Evolutionary conservation across 2,888 invertebrate genomes (phyloP).

Genomic region (Geophilus truncorum): DNA sequence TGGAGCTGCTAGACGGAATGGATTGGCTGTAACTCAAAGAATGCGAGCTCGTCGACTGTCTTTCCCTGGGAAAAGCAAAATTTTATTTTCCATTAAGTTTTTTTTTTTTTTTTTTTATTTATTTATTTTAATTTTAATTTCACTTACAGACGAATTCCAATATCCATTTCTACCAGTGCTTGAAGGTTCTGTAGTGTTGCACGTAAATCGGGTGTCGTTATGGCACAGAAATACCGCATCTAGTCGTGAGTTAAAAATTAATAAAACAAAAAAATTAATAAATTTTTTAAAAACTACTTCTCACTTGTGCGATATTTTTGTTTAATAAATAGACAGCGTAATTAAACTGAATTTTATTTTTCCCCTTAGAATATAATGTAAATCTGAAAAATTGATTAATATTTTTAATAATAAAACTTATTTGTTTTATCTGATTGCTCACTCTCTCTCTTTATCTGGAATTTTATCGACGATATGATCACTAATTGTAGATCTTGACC

Average conservation of each 20-base stretch:
- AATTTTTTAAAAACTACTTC: neutral
- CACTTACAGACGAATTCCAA: constrained; percentile 19
- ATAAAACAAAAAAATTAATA: neutral
- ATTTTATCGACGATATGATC: constrained; percentile 69
- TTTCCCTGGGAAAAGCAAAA: neutral
- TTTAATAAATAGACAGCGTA: constrained; percentile 88
- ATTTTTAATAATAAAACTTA: constrained; percentile 42
- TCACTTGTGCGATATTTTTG: constrained; percentile 81
- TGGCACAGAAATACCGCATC: constrained; percentile 68
- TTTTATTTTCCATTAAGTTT: neutral
- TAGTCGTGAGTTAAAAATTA: constrained; percentile 37
- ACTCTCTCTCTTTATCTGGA: constrained; percentile 56
- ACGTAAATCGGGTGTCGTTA: constrained; percentile 67
- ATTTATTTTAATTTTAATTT: neutral
- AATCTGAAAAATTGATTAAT: constrained; percentile 58
- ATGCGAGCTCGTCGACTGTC: neutral
- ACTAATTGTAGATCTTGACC: constrained; percentile 73
- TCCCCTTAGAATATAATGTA: constrained; percentile 72
- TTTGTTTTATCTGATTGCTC: constrained; percentile 53
- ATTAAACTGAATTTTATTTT: constrained; percentile 71
- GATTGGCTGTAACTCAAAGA: neutral
- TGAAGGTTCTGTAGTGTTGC: constrained; percentile 71
- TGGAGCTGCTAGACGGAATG: neutral
- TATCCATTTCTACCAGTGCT: constrained; percentile 53
- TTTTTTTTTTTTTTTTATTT: neutral